phyloP scores from a whole-genome alignment of 2,797 vertebrate genomes.

The Macroramphosus scolopax region DNA sequence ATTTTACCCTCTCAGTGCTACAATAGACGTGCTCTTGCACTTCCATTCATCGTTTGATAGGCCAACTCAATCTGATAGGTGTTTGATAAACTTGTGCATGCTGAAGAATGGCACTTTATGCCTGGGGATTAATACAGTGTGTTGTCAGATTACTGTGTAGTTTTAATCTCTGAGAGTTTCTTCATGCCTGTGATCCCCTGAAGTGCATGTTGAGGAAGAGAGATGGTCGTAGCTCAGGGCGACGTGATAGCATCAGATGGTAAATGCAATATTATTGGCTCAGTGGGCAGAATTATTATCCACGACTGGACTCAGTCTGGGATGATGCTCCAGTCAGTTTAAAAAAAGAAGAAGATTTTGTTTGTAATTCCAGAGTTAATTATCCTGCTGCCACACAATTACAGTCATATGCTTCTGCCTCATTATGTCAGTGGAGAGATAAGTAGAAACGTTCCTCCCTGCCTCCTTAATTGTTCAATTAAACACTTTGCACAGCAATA shows the following conservation, averaged over 20 bases:
- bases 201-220: conserved; percentile 24
- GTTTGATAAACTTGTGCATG: conserved; percentile 51
- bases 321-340: neutral
- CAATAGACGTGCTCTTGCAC: conserved; percentile 45
- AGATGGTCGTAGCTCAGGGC: neutral
- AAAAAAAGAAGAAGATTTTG: neutral
- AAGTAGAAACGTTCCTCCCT: conserved; percentile 47
- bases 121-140: conserved; percentile 39
- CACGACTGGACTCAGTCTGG: neutral
- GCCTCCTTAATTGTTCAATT: conserved; percentile 45
- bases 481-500: conserved; percentile 37
- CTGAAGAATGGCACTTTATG: conserved; percentile 44
- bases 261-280: conserved; percentile 16
- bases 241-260: conserved; percentile 7
- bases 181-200: conserved; percentile 44
- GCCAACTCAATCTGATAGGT: conserved; percentile 49
- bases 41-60: conserved; percentile 50
- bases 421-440: conserved; percentile 43
- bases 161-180: conserved; percentile 41
- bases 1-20: conserved; percentile 56
- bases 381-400: too few species aligned
- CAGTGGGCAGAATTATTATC: neutral
- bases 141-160: conserved; percentile 26
- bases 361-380: too few species aligned
- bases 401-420: too few species aligned